Conservation (phyloP, 2,113 vertebrate species). For the Pachycephala philippinensis region DNA sequence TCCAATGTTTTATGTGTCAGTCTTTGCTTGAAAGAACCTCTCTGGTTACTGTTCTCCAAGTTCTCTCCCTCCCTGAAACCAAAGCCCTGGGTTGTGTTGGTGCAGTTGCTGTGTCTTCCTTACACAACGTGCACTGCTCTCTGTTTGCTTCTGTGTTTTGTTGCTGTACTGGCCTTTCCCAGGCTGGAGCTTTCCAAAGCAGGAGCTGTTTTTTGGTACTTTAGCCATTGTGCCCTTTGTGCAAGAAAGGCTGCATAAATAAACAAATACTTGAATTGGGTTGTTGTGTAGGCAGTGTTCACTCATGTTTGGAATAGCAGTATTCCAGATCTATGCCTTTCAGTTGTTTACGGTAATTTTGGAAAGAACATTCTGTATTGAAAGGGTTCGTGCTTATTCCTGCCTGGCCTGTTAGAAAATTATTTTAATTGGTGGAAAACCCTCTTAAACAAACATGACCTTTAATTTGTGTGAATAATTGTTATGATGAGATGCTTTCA, state of each 20-base stretch:
- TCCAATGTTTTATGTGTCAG: background rate
- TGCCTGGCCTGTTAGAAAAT: background rate
- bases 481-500: background rate
- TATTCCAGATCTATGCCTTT: background rate
- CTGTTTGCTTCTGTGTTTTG: accelerated
- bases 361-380: background rate
- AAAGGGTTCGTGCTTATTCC: background rate
- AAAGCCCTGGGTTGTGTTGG: background rate
- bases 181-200: background rate
- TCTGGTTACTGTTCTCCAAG: background rate
- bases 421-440: background rate
- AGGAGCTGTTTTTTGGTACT: background rate
- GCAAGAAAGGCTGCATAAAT: background rate
- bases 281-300: background rate
- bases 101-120: background rate
- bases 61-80: background rate
- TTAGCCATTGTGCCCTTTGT: background rate
- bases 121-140: accelerated
- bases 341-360: background rate
- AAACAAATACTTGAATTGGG: background rate
- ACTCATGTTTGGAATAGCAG: background rate
- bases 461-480: background rate
- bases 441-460: background rate
- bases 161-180: background rate
- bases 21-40: background rate